Base-by-base conservation (phyloP, 2,113 vertebrate genomes). In the Pitta sordida region DNA sequence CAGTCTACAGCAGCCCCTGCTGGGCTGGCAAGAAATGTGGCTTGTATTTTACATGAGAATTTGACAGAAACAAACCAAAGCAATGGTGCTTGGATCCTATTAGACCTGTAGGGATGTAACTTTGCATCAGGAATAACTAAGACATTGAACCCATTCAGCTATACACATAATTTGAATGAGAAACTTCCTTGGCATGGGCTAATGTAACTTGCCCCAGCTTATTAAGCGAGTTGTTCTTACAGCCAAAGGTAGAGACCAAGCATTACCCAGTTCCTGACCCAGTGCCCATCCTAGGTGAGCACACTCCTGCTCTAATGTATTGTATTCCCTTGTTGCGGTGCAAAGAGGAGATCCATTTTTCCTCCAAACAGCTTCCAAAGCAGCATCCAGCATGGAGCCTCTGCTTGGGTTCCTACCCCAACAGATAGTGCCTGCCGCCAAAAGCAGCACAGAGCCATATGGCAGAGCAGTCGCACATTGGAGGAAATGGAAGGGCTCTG, bases 401-500 rank as follows among this genome's bases (percentile, higher is more conserved):
- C 11, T 39, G 52, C 86, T 59, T 68, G 0, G 3, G 36, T 48
- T 84, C 37, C 67, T 26, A 16, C 27, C 41, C 8, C 0, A 41
- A 2, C 2, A n/a, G 79, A 20, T 26, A 10, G 52, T 17, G 83
- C 48, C 74, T 36, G 81, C 78, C 87, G 71, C 82, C 89, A 20
- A 39, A 81, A 65, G 88, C 93, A 93, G 87, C 70, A 30, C 2
- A 0, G 83, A 93, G 77, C 93, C 90, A 92, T 82, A 93, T 78
- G 93, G 92, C 84, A 87, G 94, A 81, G 91, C 90, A 96, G 70
- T 63, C 12, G 0, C 53, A 29, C 56, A 0, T 62, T 3, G 69
- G 62, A 34, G 21, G 78, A 53, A 46, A 86, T 94, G 91, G 82
- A 89, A 94, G 84, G 73, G 92, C 63, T 95, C 81, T 1, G 80